A percentile compares a stretch with the other conserved stretches of the same genome.
Conservation (phyloP, 2,113 vertebrate genomes). For the Takifugu bimaculatus region DNA sequence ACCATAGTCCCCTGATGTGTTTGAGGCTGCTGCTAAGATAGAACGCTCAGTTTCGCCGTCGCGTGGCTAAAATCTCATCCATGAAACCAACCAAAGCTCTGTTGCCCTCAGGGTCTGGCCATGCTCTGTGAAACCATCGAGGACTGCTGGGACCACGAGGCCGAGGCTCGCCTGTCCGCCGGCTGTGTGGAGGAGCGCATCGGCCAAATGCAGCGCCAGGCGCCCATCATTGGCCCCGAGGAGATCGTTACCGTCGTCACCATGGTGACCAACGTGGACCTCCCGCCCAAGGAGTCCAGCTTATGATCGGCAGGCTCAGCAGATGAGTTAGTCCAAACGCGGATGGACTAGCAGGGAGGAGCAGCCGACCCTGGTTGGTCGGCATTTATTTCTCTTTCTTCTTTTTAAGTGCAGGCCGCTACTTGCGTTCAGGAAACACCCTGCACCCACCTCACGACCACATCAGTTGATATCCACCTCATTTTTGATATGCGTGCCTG, state of each 20-base stretch:
- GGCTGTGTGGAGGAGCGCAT: slow-evolving; percentile 96
- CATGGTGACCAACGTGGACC: slow-evolving; percentile 98
- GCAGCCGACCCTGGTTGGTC: slow-evolving; percentile 58
- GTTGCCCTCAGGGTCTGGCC: slow-evolving; percentile 82
- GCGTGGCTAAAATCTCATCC: no score
- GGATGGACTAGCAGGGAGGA: slow-evolving; percentile 32
- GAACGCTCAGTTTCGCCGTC: no score
- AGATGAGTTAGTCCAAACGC: slow-evolving; percentile 25
- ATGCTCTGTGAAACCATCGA: slow-evolving; percentile 96
- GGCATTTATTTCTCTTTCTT: slow-evolving; percentile 21
- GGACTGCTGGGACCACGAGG: slow-evolving; percentile 99
- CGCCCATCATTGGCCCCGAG: slow-evolving; percentile 88
- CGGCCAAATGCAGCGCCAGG: slow-evolving; percentile 94
- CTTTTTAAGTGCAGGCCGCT: slow-evolving; percentile 59
- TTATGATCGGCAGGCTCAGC: slow-evolving; percentile 79
- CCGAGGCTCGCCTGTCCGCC: slow-evolving; percentile 92
- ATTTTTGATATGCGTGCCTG: slow-evolving; percentile 58
- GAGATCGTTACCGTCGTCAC: slow-evolving; percentile 98
- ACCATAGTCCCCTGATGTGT: not conserved
- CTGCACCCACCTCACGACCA: slow-evolving; percentile 48
- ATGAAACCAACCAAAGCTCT: not conserved
- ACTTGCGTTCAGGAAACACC: slow-evolving; percentile 67
- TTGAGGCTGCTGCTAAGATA: not conserved
- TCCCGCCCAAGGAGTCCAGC: slow-evolving; percentile 98
- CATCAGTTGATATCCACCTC: slow-evolving; percentile 48